Percentiles rank a stretch among this genome's conserved stretches.
Conservation (phyloP, 2,888 invertebrate genomes). For the Mythimna vitellina region DNA sequence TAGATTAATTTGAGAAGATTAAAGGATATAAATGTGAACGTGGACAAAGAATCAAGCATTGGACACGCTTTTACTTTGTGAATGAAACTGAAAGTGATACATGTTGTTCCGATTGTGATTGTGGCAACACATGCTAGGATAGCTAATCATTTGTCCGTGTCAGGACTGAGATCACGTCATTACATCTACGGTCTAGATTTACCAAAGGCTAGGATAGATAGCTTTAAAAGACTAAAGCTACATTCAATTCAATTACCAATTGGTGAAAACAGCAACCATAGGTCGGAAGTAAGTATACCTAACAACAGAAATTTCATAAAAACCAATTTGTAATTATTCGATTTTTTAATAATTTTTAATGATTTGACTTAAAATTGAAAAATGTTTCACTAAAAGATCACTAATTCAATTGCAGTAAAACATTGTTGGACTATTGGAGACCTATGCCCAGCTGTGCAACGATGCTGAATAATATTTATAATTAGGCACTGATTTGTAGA, state of each 20-base stretch:
- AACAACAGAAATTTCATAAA: too few species aligned
- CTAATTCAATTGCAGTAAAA: too few species aligned
- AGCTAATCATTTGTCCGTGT: slow-evolving; percentile 14
- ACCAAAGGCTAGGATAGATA: background rate
- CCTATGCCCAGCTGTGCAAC: too few species aligned
- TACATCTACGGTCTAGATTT: slow-evolving; percentile 2
- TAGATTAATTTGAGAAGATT: slow-evolving; percentile 47
- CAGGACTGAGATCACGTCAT: slow-evolving; percentile 1
- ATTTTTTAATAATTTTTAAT: too few species aligned
- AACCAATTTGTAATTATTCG: too few species aligned
- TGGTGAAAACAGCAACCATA: background rate
- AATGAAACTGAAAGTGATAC: slow-evolving; percentile 23
- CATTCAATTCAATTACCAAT: background rate
- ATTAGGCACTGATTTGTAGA: too few species aligned
- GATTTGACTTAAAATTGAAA: too few species aligned
- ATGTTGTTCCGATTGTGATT: background rate
- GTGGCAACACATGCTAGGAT: background rate
- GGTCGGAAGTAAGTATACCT: background rate
- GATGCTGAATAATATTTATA: too few species aligned
- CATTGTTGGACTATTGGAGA: too few species aligned
- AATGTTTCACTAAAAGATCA: too few species aligned
- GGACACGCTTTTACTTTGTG: slow-evolving; percentile 13
- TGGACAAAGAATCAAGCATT: slow-evolving; percentile 21
- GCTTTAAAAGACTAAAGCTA: background rate
- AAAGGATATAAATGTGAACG: slow-evolving; percentile 28